Evolutionary conservation across 2,888 invertebrate genomes (phyloP), one percentile per base, ranked within the genome.

Genomic region (Hydraecia micacea): DNA sequence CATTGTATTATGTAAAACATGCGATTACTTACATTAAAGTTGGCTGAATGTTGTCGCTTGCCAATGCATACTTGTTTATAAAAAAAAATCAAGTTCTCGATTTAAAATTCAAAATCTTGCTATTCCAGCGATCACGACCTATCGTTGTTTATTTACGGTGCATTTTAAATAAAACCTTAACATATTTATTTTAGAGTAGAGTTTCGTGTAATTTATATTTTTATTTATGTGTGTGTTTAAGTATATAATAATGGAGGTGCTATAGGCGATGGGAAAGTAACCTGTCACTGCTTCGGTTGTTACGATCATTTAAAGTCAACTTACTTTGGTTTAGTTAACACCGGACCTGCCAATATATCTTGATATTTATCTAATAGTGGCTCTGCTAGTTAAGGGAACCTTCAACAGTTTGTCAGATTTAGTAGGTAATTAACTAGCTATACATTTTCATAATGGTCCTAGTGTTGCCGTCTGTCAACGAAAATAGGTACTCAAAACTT

Each of bases 91-190:
- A 84, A 85, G 85, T 87, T 88, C 88, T 87, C 79, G 81, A 91
- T 91, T 91, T 91, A 87, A 92, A 91, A 90, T 92, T 92, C 88
- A 90, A 91, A 92, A 91, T 90, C 81, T 88, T 86, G 87, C 88
- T 86, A 87, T 90, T 89, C 87, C 89, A 91, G 82, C 83, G 90
- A 90, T 90, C 91, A 89, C 87, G 79, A 87, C 79, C 68, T 72
- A 73, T 79, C 77, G 77, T 74, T 73, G 67, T 84, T 73, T 81
- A 72, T 81, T 75, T 75, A 58, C 65, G 46, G n/a, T 74, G 66
- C 65, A 68, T 82, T 84, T 77, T 32, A 80, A 83, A 83, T 73
- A 32, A 80, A 79, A 76, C 78, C 77, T 86, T 85, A 62, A 73
- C 0, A 0, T 18, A 1, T 49, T 69, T 32, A 55, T 21, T n/a